A percentile compares a stretch with the other conserved stretches of the same genome.
These are phyloP conservation scores for Lagothrix lagotricha DNA, from an alignment of 2,797 vertebrate species.

Conservation along the genomic window DNA sequence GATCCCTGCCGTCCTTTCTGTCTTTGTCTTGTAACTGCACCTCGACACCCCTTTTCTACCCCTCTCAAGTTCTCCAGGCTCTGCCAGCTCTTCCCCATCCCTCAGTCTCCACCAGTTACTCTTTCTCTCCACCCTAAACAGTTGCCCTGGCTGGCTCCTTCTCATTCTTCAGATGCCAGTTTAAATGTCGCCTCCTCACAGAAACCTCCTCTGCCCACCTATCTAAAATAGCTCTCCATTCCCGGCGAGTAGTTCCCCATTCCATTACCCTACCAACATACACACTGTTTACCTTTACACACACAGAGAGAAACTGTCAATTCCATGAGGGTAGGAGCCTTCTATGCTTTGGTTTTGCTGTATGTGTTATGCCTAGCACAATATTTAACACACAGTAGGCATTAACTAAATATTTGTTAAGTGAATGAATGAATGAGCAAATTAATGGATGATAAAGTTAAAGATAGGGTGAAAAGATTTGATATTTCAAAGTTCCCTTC, in stretches of 20 bases:
- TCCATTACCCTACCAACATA: neutral
- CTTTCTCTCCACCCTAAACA: neutral
- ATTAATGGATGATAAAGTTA: neutral
- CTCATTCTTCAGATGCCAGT: neutral
- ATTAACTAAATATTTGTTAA: slow-evolving; percentile 6
- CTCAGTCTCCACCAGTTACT: neutral
- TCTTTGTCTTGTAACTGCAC: neutral
- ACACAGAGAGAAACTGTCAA: neutral
- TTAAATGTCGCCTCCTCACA: neutral
- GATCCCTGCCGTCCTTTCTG: neutral
- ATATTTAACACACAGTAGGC: neutral
- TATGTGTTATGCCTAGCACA: neutral
- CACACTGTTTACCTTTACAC: neutral
- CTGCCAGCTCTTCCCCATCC: neutral
- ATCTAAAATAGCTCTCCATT: neutral
- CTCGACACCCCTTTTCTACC: neutral
- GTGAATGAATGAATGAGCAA: neutral
- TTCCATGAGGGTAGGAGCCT: neutral
- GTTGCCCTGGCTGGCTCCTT: neutral
- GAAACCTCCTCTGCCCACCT: neutral
- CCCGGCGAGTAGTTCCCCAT: neutral
- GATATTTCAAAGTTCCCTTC: neutral
- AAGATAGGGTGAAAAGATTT: neutral
- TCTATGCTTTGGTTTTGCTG: neutral
- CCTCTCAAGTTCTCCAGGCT: neutral